A percentile compares a stretch with the other conserved stretches of the same genome.
These are phyloP conservation scores for Oreocharis arfaki DNA, from an alignment of 2,113 vertebrate genomes.

Conservation along the genomic window DNA sequence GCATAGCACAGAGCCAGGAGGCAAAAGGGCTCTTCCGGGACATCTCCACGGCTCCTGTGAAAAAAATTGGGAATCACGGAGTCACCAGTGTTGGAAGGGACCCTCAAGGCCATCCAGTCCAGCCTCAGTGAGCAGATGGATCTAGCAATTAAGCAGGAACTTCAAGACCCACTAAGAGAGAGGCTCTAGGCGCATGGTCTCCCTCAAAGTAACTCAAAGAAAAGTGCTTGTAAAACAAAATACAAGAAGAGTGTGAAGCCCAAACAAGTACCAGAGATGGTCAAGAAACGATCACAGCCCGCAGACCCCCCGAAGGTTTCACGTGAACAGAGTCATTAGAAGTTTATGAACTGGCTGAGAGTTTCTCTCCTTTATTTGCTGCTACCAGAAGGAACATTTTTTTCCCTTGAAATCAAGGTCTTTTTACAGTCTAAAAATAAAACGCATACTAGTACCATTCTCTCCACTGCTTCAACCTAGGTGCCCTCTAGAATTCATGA, in stretches of 20 bases:
- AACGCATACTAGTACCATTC: constrained; percentile 32
- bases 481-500: constrained; percentile 38
- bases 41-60: constrained; percentile 87
- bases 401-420: constrained; percentile 70
- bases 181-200: neutral
- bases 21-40: constrained; percentile 89
- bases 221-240: neutral
- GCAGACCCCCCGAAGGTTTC: neutral
- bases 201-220: neutral
- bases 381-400: constrained; percentile 10
- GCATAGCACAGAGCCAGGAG: constrained; percentile 97
- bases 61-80: neutral
- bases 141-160: neutral
- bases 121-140: neutral
- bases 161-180: neutral
- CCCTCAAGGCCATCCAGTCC: neutral
- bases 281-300: neutral
- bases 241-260: neutral
- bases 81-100: neutral
- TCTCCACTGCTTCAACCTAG: constrained; percentile 48
- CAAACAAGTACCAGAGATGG: neutral
- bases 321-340: neutral
- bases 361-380: constrained; percentile 72
- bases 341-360: neutral
- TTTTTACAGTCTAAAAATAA: constrained; percentile 83